These are phyloP conservation scores for Pterophyllum scalare DNA, from an alignment of 2,113 vertebrate species.

Conservation along the genomic window DNA sequence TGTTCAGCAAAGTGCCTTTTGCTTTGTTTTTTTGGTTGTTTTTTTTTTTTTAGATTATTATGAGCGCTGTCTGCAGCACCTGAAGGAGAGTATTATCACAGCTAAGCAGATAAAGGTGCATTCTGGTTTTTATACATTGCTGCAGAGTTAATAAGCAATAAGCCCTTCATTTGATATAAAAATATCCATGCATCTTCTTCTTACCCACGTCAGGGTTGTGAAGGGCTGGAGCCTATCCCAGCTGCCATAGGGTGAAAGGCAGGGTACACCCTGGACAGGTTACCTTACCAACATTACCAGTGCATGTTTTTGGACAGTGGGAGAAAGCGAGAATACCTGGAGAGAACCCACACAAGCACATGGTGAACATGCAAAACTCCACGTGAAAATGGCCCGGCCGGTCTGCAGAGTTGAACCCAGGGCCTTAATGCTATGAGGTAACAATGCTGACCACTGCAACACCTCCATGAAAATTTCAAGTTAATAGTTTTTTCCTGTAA, in stretches of 20 bases:
- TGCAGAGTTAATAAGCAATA: background rate
- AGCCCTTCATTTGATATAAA: background rate
- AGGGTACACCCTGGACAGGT: background rate
- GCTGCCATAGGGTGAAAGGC: background rate
- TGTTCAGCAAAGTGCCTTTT: background rate
- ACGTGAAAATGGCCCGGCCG: background rate
- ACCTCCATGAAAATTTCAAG: background rate
- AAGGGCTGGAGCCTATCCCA: rapidly evolving
- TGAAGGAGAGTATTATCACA: background rate
- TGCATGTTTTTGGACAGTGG: background rate
- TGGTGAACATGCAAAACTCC: no score
- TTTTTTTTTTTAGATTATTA: background rate
- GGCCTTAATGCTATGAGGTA: background rate
- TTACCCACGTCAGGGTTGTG: background rate
- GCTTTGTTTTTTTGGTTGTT: no score
- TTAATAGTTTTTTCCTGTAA: background rate
- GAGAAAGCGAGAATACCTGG: background rate
- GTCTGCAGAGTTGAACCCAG: background rate
- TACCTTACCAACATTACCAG: background rate
- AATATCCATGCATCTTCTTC: background rate
- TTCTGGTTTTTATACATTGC: no score
- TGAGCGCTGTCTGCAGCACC: background rate
- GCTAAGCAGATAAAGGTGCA: background rate
- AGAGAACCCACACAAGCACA: background rate
- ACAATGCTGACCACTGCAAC: no score